Evolutionary conservation across 2,888 invertebrate species (phyloP).

Genomic region (Acronicta psi): DNA sequence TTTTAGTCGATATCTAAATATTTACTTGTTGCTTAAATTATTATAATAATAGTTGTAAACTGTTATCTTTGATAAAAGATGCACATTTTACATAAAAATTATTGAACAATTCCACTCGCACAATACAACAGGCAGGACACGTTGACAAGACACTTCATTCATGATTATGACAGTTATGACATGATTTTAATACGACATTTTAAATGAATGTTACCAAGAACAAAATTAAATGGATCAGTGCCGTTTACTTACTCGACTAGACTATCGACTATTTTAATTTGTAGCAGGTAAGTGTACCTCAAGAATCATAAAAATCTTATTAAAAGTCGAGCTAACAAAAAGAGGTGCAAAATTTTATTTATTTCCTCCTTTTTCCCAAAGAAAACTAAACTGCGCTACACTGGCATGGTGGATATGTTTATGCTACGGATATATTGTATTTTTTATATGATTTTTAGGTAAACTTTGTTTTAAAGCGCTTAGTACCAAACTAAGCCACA

Average conservation of each 20-base stretch:
- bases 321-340: too few relatives aligned
- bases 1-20: conserved; percentile 51
- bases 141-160: conserved; percentile 53
- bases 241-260: not conserved
- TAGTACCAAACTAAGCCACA: too few relatives aligned
- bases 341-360: too few relatives aligned
- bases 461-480: too few relatives aligned
- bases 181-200: conserved; percentile 11
- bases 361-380: too few relatives aligned
- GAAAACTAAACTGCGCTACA: too few relatives aligned
- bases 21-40: conserved; percentile 31
- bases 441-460: too few relatives aligned
- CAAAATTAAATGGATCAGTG: not conserved
- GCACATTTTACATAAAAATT: conserved; percentile 60
- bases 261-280: too few relatives aligned
- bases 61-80: conserved; percentile 43
- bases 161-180: conserved; percentile 33
- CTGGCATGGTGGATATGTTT: too few relatives aligned
- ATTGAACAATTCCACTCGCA: conserved; percentile 35
- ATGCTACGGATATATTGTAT: too few relatives aligned
- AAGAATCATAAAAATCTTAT: too few relatives aligned
- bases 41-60: conserved; percentile 31
- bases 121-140: conserved; percentile 53
- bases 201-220: conserved; percentile 36
- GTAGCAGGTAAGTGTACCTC: too few relatives aligned